Conservation (phyloP, 2,113 vertebrate genomes). For the Pedetes capensis region DNA sequence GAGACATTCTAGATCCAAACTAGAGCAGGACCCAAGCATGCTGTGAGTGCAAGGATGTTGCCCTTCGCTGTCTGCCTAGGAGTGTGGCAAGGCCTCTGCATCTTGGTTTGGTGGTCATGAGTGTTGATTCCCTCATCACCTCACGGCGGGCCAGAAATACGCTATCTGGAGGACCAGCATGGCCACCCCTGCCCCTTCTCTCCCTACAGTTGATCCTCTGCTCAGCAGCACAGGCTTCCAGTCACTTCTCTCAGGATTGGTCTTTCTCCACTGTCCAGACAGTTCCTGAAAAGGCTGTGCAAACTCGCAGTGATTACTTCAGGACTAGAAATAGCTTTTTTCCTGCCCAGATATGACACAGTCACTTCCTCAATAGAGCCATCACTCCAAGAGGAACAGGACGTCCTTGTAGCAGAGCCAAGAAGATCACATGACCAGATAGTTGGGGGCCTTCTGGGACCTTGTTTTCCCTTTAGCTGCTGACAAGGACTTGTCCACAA, state of each 20-base stretch:
- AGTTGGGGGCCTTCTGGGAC: constrained; percentile 17
- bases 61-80: background rate
- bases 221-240: background rate
- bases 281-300: constrained; percentile 56
- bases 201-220: background rate
- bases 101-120: background rate
- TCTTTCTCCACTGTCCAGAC: constrained; percentile 6
- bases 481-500: constrained; percentile 16
- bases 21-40: background rate
- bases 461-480: constrained; percentile 44
- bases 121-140: background rate
- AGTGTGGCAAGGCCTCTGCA: background rate
- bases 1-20: background rate
- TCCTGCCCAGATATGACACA: constrained; percentile 70
- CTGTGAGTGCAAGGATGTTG: background rate
- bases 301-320: constrained; percentile 43
- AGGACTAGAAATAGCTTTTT: constrained; percentile 64
- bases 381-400: constrained; percentile 70
- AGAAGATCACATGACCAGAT: constrained; percentile 62
- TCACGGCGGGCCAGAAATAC: background rate
- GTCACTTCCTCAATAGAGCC: constrained; percentile 71
- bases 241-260: background rate
- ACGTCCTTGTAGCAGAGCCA: constrained; percentile 62
- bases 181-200: background rate
- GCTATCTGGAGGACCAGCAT: background rate